phyloP scores from a whole-genome alignment of 2,797 vertebrate genomes.

The Lagodon rhomboides region DNA sequence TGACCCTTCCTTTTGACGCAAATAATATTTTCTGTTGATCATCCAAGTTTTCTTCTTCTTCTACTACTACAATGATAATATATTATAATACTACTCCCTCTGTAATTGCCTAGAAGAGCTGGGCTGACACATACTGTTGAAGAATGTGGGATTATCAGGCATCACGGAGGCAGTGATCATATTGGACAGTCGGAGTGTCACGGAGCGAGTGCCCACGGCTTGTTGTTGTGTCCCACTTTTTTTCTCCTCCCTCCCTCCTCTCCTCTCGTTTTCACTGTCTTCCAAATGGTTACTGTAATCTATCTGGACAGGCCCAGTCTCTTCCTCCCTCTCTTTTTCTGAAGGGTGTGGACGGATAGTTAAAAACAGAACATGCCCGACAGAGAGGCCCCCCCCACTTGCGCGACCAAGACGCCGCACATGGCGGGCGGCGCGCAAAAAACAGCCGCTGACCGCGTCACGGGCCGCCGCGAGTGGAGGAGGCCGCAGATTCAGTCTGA shows the following conservation, averaged over 20 bases:
- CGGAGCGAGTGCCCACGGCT: conserved; percentile 60
- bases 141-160: conserved; percentile 37
- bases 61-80: too few relatives aligned
- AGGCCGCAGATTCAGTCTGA: conserved; percentile 66
- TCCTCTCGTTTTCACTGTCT: conserved; percentile 53
- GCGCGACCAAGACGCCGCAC: conserved; percentile 35
- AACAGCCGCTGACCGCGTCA: conserved; percentile 60
- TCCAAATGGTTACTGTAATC: conserved; percentile 76
- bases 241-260: conserved; percentile 48
- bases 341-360: conserved; percentile 66
- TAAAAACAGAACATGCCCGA: conserved; percentile 74
- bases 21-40: too few relatives aligned
- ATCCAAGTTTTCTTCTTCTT: too few relatives aligned
- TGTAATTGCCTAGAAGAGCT: neutral
- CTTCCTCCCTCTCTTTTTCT: conserved; percentile 50
- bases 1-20: too few relatives aligned
- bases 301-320: conserved; percentile 70
- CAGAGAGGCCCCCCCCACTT: conserved; percentile 33
- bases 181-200: conserved; percentile 61
- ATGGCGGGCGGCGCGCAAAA: neutral
- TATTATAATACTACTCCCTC: too few relatives aligned
- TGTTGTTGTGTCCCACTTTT: conserved; percentile 75
- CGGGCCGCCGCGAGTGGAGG: conserved; percentile 32
- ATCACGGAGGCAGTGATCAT: conserved; percentile 58
- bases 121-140: conserved; percentile 26